phyloP scores from a whole-genome alignment of 2,888 invertebrate genomes.

The Tinea semifulvella region DNA sequence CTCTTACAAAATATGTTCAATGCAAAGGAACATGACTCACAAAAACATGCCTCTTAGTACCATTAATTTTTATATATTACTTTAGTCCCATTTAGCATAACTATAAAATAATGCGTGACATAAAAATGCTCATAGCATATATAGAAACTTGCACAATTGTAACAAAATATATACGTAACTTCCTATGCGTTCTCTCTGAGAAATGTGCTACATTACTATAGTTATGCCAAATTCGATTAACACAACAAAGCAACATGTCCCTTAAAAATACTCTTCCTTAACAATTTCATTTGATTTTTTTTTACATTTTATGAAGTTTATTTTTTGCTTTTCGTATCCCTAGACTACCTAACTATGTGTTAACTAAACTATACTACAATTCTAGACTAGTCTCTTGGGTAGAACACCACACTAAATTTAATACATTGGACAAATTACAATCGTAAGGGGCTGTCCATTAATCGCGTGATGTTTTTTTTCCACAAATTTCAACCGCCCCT shows the following conservation, averaged over 20 bases:
- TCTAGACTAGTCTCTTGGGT: conserved; percentile 68
- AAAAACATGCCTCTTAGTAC: conserved; percentile 68
- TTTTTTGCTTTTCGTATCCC: conserved; percentile 69
- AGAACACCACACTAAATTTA: conserved; percentile 65
- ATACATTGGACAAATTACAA: conserved; percentile 65
- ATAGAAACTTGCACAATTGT: conserved; percentile 68
- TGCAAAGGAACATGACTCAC: conserved; percentile 68
- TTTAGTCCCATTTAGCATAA: conserved; percentile 66
- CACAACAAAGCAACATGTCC: conserved; percentile 67
- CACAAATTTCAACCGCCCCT: conserved; percentile 46
- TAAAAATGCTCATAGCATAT: conserved; percentile 66
- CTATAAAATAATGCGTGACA: conserved; percentile 66
- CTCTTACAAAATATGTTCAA: conserved; percentile 68
- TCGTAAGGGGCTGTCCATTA: conserved; percentile 55
- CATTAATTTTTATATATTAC: conserved; percentile 62
- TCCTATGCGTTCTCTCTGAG: conserved; percentile 59
- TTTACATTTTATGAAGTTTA: conserved; percentile 65
- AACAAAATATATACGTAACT: conserved; percentile 68
- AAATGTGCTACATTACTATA: conserved; percentile 60
- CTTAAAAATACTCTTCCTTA: conserved; percentile 73
- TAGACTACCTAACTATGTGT: conserved; percentile 66
- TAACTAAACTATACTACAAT: conserved; percentile 66
- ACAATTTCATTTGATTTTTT: conserved; percentile 68
- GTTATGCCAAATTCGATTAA: conserved; percentile 66
- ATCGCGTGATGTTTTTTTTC: conserved; percentile 38